Percentiles rank a stretch among this genome's conserved stretches.
Conservation (phyloP, 2,113 vertebrate genomes). For the Sisor rabdophorus region DNA sequence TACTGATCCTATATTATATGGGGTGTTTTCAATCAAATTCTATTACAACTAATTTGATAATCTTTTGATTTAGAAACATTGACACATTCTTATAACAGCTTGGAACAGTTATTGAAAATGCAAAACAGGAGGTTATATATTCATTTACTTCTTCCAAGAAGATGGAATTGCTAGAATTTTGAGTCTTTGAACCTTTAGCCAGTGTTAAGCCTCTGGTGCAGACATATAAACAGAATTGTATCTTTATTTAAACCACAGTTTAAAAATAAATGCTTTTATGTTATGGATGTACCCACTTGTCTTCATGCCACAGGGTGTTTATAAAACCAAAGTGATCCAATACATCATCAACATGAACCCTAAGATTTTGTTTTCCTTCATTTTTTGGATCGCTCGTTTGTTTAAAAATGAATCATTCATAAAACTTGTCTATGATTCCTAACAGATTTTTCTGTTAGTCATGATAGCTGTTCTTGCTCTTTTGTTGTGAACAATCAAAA, state of each 20-base stretch:
- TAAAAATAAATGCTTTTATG: not conserved
- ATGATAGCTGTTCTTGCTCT: slow-evolving; percentile 5
- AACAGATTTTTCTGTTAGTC: slow-evolving; percentile 26
- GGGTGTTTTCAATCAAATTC: not conserved
- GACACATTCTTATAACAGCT: not conserved
- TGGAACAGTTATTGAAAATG: not conserved
- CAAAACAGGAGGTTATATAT: not conserved
- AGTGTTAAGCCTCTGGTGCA: not conserved
- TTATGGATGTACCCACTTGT: slow-evolving; percentile 18
- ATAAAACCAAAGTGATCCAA: slow-evolving; percentile 4
- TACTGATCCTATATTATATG: not conserved
- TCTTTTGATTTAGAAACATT: not conserved
- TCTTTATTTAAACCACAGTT: slow-evolving; percentile 13
- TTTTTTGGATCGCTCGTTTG: slow-evolving; percentile 24
- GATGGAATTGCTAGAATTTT: not conserved
- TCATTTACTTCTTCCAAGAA: not conserved
- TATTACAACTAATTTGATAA: not conserved
- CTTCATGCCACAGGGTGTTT: not conserved
- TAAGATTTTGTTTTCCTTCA: slow-evolving; percentile 1
- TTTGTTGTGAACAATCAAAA: slow-evolving; percentile 9
- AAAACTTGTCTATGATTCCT: slow-evolving; percentile 19
- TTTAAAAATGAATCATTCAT: slow-evolving; percentile 34
- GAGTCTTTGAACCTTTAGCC: slow-evolving; percentile 2
- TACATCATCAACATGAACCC: slow-evolving; percentile 22
- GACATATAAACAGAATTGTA: slow-evolving; percentile 19